Percentiles rank a stretch among this genome's conserved stretches.
These are phyloP conservation scores for Aphidius ervi DNA, from an alignment of 1,140 invertebrate genomes.

Conservation along the genomic window DNA sequence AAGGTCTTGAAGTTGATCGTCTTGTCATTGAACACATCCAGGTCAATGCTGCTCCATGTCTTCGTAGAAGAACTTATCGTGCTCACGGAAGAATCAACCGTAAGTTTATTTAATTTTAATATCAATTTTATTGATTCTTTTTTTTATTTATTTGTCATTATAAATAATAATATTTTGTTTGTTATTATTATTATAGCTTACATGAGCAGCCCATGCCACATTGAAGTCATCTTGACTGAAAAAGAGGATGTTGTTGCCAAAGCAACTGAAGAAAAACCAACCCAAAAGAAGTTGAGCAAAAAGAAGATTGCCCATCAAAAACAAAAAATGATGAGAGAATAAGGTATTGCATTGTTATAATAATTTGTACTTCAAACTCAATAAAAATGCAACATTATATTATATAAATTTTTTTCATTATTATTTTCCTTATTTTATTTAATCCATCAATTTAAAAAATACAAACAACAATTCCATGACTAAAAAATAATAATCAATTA, in stretches of 20 bases:
- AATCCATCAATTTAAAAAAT: too few species aligned
- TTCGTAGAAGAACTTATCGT: slow-evolving; percentile 95
- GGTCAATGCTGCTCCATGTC: slow-evolving; percentile 94
- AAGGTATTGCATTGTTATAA: neutral
- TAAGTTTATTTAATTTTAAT: slow-evolving; percentile 48
- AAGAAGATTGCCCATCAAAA: slow-evolving; percentile 84
- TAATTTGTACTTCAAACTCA: too few species aligned
- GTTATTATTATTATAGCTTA: slow-evolving; percentile 66
- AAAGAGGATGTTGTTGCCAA: slow-evolving; percentile 93
- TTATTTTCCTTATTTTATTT: too few species aligned
- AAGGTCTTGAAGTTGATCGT: slow-evolving; percentile 95
- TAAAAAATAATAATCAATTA: too few species aligned
- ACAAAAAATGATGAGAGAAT: slow-evolving; percentile 81
- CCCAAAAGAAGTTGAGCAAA: slow-evolving; percentile 82
- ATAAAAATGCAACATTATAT: too few species aligned
- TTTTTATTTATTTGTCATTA: too few species aligned
- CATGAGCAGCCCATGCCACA: slow-evolving; percentile 99
- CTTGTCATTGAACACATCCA: slow-evolving; percentile 98
- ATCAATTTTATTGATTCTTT: slow-evolving; percentile 3
- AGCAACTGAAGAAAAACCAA: slow-evolving; percentile 74
- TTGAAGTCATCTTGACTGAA: slow-evolving; percentile 95
- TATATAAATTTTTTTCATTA: too few species aligned
- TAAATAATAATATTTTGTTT: neutral
- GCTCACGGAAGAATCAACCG: slow-evolving; percentile 99
- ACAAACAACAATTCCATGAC: too few species aligned